Percentiles rank a stretch among this genome's conserved stretches.
Conservation (phyloP, 2,113 vertebrate species). For the Leptosomus discolor region DNA sequence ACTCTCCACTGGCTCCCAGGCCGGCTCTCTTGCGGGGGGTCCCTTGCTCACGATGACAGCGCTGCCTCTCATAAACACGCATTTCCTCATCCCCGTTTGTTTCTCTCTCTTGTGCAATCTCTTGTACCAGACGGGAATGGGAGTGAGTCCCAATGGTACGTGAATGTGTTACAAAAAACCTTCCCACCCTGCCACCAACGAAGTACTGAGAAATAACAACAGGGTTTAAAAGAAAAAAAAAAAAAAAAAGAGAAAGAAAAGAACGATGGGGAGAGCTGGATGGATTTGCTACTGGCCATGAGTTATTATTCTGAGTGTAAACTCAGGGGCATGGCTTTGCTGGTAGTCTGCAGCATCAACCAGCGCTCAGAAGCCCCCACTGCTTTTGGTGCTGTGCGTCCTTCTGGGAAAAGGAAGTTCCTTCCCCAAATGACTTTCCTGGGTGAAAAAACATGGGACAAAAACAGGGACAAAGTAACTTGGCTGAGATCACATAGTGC, state of each 20-base stretch:
- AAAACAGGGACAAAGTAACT: background rate
- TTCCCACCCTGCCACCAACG: conserved; percentile 63
- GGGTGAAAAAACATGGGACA: background rate
- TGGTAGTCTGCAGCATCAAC: background rate
- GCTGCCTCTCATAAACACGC: conserved; percentile 56
- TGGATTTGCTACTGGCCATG: conserved; percentile 23
- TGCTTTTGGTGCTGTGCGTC: background rate
- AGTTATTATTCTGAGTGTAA: conserved; percentile 2
- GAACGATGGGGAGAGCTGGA: background rate
- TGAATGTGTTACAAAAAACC: conserved; percentile 50
- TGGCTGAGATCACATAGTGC: background rate
- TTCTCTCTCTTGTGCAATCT: conserved; percentile 64
- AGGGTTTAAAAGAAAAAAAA: background rate
- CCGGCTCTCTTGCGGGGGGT: conserved; percentile 20
- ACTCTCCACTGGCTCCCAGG: conserved; percentile 42
- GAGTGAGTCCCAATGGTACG: conserved; percentile 42
- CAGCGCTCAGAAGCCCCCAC: background rate
- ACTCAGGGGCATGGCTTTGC: background rate
- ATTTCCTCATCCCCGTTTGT: conserved; percentile 61
- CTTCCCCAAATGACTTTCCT: background rate
- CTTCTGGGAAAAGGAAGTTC: background rate
- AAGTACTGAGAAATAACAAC: conserved; percentile 53
- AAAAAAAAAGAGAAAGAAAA: background rate
- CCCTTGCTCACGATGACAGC: conserved; percentile 40
- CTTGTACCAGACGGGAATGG: conserved; percentile 56